Conservation (phyloP, 2,113 vertebrate species). For the Chloroceryle aenea region DNA sequence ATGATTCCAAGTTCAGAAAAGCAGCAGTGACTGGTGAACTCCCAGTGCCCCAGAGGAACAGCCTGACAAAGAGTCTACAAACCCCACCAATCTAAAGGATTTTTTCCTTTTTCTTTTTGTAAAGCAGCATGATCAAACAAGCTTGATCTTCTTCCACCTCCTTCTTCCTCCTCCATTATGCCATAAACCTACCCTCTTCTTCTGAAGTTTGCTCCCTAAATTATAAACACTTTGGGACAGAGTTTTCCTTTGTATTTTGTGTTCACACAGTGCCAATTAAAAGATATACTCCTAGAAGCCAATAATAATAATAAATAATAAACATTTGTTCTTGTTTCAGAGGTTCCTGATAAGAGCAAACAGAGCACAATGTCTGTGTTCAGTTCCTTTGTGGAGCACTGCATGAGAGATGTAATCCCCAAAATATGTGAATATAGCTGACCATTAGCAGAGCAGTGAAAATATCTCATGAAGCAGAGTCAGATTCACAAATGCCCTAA, state of each 20-base stretch:
- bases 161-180: background rate
- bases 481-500: background rate
- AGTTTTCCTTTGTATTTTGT: conserved; percentile 3
- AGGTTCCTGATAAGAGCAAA: background rate
- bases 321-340: background rate
- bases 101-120: background rate
- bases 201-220: conserved; percentile 7
- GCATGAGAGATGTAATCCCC: background rate
- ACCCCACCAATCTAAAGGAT: background rate
- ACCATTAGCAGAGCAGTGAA: background rate
- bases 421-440: background rate
- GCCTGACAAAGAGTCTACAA: background rate
- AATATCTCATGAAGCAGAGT: background rate
- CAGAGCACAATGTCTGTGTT: background rate
- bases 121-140: background rate
- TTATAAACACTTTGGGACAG: background rate
- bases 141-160: background rate
- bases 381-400: background rate
- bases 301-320: conserved; percentile 15
- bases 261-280: conserved; percentile 3
- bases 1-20: background rate
- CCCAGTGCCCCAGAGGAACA: background rate
- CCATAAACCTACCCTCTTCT: background rate
- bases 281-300: background rate
- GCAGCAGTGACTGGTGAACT: background rate